Evolutionary conservation across 2,888 invertebrate genomes (phyloP).

Genomic region (Elegia similella): DNA sequence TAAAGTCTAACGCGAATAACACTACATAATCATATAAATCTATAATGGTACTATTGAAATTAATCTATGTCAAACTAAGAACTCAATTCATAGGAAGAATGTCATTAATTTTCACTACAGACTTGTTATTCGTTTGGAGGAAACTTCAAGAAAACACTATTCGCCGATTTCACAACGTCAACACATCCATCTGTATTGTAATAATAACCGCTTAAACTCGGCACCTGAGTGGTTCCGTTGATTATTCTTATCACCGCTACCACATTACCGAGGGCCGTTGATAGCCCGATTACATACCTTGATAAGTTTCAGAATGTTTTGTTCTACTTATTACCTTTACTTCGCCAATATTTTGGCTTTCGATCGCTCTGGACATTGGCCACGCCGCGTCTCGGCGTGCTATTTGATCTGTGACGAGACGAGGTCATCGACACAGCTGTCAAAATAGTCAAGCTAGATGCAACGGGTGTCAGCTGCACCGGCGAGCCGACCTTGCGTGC

Average conservation of each 20-base stretch:
- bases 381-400: not conserved
- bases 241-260: not conserved
- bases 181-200: not conserved
- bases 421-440: constrained; percentile 52
- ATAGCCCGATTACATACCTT: not conserved
- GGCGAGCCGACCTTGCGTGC: constrained; percentile 62
- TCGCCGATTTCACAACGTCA: not conserved
- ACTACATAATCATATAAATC: not conserved
- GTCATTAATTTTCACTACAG: not conserved
- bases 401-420: constrained; percentile 1
- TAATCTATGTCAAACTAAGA: not conserved
- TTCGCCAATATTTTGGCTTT: not conserved
- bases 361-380: not conserved
- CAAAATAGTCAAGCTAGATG: constrained; percentile 53
- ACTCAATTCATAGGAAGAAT: not conserved
- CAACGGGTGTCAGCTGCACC: constrained; percentile 38
- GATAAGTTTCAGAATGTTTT: not conserved
- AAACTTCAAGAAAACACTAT: not conserved
- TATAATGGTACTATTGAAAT: too few species aligned
- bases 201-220: not conserved
- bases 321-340: not conserved
- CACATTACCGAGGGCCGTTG: not conserved
- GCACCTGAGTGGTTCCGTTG: not conserved
- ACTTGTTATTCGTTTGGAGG: not conserved
- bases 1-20: not conserved